phyloP scores from a whole-genome alignment of 2,797 vertebrate species.

The Pitangus sulphuratus region DNA sequence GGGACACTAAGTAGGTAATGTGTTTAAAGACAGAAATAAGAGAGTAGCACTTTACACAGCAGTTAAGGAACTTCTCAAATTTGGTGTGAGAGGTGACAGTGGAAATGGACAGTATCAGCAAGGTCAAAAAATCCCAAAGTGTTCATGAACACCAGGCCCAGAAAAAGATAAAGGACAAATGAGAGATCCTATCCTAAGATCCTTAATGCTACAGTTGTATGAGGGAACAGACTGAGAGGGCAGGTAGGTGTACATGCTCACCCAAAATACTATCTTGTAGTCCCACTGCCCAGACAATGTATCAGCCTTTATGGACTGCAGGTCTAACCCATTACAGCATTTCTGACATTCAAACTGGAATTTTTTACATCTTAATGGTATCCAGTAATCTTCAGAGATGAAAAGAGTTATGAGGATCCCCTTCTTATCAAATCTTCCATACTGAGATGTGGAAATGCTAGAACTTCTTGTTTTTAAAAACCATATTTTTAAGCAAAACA shows the following conservation, averaged over 20 bases:
- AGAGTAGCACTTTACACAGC: not conserved
- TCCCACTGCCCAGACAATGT: not conserved
- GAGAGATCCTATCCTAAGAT: not conserved
- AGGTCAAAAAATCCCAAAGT: not conserved
- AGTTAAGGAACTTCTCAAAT: not conserved
- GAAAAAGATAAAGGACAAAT: not conserved
- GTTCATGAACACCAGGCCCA: not conserved
- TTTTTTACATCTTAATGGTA: not conserved
- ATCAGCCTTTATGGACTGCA: not conserved
- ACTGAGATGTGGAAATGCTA: not conserved
- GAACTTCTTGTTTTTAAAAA: not conserved
- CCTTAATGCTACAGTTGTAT: not conserved
- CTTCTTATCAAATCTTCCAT: not conserved
- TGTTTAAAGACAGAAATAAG: not conserved
- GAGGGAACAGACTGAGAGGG: not conserved
- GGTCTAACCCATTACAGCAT: not conserved
- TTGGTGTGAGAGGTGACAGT: not conserved
- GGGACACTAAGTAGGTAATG: not conserved
- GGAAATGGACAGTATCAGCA: not conserved
- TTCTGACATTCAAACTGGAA: not conserved
- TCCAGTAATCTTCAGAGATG: not conserved
- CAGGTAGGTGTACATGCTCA: fast-evolving
- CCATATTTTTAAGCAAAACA: not conserved
- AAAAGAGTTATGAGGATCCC: not conserved
- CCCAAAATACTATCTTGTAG: not conserved